Base-by-base conservation (phyloP, 2,888 invertebrate species). In the Drosophila sordidula region DNA sequence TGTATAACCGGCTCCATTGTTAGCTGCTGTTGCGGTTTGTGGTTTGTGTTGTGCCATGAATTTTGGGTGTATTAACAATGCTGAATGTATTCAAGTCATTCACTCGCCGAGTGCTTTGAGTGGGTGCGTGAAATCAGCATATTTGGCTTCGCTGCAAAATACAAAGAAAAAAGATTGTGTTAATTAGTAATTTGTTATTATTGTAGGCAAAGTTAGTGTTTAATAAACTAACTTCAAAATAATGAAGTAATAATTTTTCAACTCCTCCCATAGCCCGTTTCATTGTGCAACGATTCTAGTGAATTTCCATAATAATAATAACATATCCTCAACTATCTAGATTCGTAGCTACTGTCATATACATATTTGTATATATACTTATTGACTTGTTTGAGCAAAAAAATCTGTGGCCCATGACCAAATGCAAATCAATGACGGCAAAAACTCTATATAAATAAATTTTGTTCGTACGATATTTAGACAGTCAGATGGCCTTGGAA, bases 391-490 rank as follows among this genome's bases (percentile, higher is more conserved):
- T 45, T 57, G 55, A 45, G 56, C 70, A 54, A 54, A 56, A 55
- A 69, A 58, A 57, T 66, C 66, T 64, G 18, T 69, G 71, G 71
- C 75, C 72, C 65, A 75, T 67, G 63, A 78, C 62, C 69, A 77
- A 76, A 67, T 58, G 59, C 63, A 63, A 78, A 78, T 78, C 72
- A 72, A 75, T 78, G 78, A 72, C 78, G 75, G 67, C 72, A 70
- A 72, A 75, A 44, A 22, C 39, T 65, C 57, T 69, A 56, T 73
- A 73, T 67, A 76, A 70, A 76, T 76, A 76, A 69, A 80, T 69
- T 65, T 71, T 22, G 58, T 65, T 61, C 73, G 22, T 32, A 72
- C 58, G 58, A 71, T 58, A 64, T 61, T 67, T 79, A 66, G 67
- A 73, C 58, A 64, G 44, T 59, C 67, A 52, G 72, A 54, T 62